phyloP scores from a whole-genome alignment of 1,140 invertebrate species.

The Cecropterus lyciades region DNA sequence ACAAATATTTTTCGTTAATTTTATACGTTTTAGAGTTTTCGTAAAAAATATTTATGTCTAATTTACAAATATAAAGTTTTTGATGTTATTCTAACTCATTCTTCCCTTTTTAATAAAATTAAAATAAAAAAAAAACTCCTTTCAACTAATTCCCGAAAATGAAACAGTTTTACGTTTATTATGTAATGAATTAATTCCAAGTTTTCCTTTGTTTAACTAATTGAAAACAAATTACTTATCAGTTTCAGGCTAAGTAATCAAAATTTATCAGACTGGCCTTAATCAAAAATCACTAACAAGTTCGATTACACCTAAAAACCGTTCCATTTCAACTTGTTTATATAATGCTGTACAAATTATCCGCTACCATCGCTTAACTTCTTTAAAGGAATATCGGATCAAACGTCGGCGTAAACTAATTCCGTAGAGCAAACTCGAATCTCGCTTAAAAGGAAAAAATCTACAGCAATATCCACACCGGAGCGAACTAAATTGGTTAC shows the following conservation, averaged over 20 bases:
- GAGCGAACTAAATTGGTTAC: constrained; percentile 73
- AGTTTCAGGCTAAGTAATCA: constrained; percentile 4
- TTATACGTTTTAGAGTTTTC: no score
- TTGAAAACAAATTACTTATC: constrained; percentile 40
- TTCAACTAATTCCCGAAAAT: neutral
- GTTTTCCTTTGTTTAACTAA: constrained; percentile 31
- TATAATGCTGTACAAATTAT: constrained; percentile 67
- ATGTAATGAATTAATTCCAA: constrained; percentile 20
- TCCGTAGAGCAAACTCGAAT: constrained; percentile 75
- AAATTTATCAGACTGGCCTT: constrained; percentile 39
- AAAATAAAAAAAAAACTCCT: no score
- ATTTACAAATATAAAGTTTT: no score
- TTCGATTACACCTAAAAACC: constrained; percentile 57
- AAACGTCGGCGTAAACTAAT: constrained; percentile 81
- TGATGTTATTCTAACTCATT: no score
- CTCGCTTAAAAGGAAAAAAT: constrained; percentile 66
- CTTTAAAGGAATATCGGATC: constrained; percentile 80
- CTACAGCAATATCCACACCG: constrained; percentile 64
- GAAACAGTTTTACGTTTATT: neutral
- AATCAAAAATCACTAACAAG: constrained; percentile 50
- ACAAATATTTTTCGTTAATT: no score
- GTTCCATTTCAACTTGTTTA: constrained; percentile 51
- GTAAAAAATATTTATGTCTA: no score
- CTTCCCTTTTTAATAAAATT: no score
- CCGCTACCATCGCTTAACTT: constrained; percentile 67